Evolutionary conservation across 2,888 invertebrate genomes (phyloP), one percentile per base, ranked within the genome.

Genomic region (Schizotus pectinicornis): DNA sequence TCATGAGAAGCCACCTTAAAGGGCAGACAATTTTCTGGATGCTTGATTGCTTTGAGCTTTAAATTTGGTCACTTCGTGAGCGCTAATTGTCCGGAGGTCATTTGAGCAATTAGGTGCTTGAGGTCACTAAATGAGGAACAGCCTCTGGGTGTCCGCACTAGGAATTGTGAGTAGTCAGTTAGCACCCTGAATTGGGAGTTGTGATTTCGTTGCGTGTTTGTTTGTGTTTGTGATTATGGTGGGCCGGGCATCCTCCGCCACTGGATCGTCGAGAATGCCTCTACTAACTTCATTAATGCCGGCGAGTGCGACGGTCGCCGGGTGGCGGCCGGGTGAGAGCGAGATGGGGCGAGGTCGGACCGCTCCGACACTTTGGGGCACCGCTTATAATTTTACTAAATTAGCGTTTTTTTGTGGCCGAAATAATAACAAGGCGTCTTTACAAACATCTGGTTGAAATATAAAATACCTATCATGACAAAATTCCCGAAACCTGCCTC

Each of bases 201-300:
- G n/a, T n/a, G n/a, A n/a, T n/a, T n/a, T 22, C 5, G 22, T 5
- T 22, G 2, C 22, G 22, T 22, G 22, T 22, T 22, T 22, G 22
- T 22, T 22, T 22, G 22, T 22, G 22, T 22, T 22, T 22, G 22
- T 22, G 22, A 22, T 22, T 22, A 22, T 5, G 22, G 22, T 3
- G 5, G 22, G 22, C 2, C 22, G 5, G 5, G 50, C 52, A 47
- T 33, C n/a, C 56, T 56, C 45, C 67, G 63, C 67, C 67, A 52
- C 64, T 67, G 67, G 59, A 52, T 49, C 13, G 35, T 33, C 42
- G 54, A 54, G 45, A 62, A 58, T 59, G 59, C 62, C 56, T 59
- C 55, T 65, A 68, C 59, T 64, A 64, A 68, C 67, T 68, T 67
- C 67, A 68, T 68, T 67, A 68, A 66, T 63, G 53, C 56, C 49